Base-by-base conservation (phyloP, 1,140 invertebrate species). In the Kradibia gibbosae region DNA sequence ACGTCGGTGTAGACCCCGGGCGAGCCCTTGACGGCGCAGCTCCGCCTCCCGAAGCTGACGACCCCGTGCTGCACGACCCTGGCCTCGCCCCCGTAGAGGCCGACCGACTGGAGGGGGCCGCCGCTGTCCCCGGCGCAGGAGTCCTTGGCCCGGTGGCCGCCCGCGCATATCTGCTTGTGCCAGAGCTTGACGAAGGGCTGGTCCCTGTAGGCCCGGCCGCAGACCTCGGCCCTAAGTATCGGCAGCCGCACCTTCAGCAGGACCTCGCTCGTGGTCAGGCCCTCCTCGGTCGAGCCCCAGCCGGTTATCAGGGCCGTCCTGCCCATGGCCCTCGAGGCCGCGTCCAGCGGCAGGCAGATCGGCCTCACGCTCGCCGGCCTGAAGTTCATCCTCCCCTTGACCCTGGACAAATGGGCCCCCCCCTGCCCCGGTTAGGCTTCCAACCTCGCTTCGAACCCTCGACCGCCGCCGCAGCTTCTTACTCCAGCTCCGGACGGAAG, bases 1-100 rank as follows among this genome's bases (percentile, higher is more conserved):
- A 95, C 88, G 20, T 90, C 90, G 0, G 94, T 94, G 84, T 95
- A 95, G 2, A 95, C 93, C 0, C 93, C 94, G 4, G 94, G 94
- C 55, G 88, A 90, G 0, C 92, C 92, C 25, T 90, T 88, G 0
- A 90, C 85, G 0, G 93, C 94, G 81, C 93, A 93, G 11, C 65
- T 76, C 8, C 31, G 85, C 4, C 86, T 48, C 13, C 93, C 93
- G 78, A 91, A 93, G 71, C 93, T 94, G 5, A 93, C 93, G 10
- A 94, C 86, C 0, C 93, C 89, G 80, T 92, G 78, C 85, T 90
- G 89, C 83, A 93, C 83, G 84, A 87, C 88, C 88, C 91, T 83
- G n/a, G 80, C 13, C 60, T 78, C 74, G 4, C 76, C 80, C 39
- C 83, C 60, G 36, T 90, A 88, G 20, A 86, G 83, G 0, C 62